Evolutionary conservation across 1,140 invertebrate species (phyloP).

Genomic region (Sitobion miscanthi): DNA sequence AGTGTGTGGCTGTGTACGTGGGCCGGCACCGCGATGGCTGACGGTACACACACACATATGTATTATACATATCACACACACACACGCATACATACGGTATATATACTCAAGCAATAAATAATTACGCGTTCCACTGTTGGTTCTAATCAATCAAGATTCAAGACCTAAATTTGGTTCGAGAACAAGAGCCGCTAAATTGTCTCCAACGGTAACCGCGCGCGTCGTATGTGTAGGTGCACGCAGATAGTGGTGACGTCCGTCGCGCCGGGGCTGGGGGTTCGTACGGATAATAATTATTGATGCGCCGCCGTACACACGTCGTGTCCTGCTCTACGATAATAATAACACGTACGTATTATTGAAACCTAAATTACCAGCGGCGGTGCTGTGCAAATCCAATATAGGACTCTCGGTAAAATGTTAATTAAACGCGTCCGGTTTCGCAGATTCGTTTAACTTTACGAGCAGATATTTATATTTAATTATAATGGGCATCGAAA

Average conservation of each 20-base stretch:
- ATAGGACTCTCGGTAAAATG: background rate
- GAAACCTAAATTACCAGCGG: background rate
- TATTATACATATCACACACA: too few relatives aligned
- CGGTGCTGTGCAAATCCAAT: background rate
- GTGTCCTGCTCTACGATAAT: background rate
- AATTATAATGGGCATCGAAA: background rate
- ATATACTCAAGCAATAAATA: background rate
- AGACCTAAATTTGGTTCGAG: background rate
- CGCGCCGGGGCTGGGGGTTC: background rate
- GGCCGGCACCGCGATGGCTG: background rate
- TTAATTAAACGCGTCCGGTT: background rate
- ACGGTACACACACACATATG: background rate
- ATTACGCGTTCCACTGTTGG: background rate
- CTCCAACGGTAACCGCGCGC: background rate
- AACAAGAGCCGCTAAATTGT: constrained; percentile 41
- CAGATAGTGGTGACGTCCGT: background rate
- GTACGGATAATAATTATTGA: background rate
- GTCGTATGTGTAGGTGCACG: background rate
- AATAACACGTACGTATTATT: constrained; percentile 1
- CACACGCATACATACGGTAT: background rate
- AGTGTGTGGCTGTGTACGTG: background rate
- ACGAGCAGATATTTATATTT: background rate
- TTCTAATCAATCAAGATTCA: background rate
- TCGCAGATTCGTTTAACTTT: background rate
- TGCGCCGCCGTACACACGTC: background rate